Evolutionary conservation across 2,888 invertebrate species (phyloP).

Genomic region (Spodoptera littoralis): DNA sequence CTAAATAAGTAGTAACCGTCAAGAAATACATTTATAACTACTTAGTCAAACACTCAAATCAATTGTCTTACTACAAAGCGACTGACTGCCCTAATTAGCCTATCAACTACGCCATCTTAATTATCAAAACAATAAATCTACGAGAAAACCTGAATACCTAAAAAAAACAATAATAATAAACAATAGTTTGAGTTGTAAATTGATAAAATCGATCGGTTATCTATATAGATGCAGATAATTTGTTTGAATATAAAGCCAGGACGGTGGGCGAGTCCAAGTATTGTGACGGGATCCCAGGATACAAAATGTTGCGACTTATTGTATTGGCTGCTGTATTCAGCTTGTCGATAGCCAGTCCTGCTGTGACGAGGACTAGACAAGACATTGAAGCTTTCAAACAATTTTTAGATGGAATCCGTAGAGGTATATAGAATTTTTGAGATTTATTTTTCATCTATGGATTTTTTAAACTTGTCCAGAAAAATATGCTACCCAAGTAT

Average conservation of each 20-base stretch:
- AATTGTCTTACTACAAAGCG: too few relatives aligned
- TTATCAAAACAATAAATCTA: too few relatives aligned
- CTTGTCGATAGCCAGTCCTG: slow-evolving; percentile 67
- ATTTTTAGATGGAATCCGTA: slow-evolving; percentile 75
- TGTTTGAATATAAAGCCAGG: slow-evolving; percentile 54
- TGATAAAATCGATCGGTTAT: slow-evolving; percentile 56
- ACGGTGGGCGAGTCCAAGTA: slow-evolving; percentile 13
- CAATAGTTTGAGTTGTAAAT: slow-evolving; percentile 48
- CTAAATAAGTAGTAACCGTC: too few relatives aligned
- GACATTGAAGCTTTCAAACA: slow-evolving; percentile 76
- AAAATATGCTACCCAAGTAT: too few relatives aligned
- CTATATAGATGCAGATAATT: slow-evolving; percentile 51
- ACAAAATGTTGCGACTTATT: slow-evolving; percentile 67
- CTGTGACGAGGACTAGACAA: slow-evolving; percentile 69
- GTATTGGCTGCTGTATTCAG: slow-evolving; percentile 63
- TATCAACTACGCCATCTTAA: too few relatives aligned
- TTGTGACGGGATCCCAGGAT: slow-evolving; percentile 14
- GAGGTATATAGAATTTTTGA: slow-evolving; percentile 61
- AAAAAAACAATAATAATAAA: slow-evolving; percentile 13
- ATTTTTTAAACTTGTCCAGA: too few relatives aligned
- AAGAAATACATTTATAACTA: too few relatives aligned
- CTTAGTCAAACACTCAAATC: too few relatives aligned
- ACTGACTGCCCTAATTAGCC: too few relatives aligned
- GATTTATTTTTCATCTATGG: background rate
- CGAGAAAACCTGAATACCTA: too few relatives aligned